Evolutionary conservation across 2,888 invertebrate species (phyloP).

Genomic region (Nemurella pictetii): DNA sequence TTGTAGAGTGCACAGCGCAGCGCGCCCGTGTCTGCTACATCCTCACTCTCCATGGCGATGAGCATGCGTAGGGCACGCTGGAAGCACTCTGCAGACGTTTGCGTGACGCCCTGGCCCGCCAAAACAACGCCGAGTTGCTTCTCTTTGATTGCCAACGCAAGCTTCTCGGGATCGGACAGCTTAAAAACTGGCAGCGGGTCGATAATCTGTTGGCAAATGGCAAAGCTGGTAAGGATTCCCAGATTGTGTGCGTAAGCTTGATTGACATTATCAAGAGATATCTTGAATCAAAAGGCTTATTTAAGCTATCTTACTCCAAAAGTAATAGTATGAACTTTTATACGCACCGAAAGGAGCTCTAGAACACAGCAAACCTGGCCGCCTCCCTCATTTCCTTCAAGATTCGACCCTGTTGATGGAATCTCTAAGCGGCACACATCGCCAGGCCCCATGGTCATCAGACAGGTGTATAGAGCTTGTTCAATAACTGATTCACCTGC

Average conservation of each 20-base stretch:
- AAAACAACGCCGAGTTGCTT: neutral
- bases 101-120: neutral
- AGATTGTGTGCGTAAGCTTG: too few species aligned
- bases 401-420: neutral
- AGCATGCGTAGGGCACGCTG: neutral
- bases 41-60: neutral
- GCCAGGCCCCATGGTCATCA: neutral
- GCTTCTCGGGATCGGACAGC: neutral
- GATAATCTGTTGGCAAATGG: neutral
- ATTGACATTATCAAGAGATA: too few species aligned
- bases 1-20: neutral
- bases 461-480: neutral
- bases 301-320: too few species aligned
- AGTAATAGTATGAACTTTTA: too few species aligned
- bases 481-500: neutral
- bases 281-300: too few species aligned
- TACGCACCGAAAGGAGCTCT: neutral
- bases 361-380: neutral
- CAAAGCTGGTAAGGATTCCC: too few species aligned
- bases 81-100: neutral
- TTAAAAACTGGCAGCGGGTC: neutral
- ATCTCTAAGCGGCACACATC: neutral
- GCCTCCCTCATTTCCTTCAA: neutral
- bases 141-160: neutral
- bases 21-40: neutral